A percentile compares a stretch with the other conserved stretches of the same genome.
phyloP scores from a whole-genome alignment of 2,888 invertebrate genomes.

The Tupiocoris notatus region DNA sequence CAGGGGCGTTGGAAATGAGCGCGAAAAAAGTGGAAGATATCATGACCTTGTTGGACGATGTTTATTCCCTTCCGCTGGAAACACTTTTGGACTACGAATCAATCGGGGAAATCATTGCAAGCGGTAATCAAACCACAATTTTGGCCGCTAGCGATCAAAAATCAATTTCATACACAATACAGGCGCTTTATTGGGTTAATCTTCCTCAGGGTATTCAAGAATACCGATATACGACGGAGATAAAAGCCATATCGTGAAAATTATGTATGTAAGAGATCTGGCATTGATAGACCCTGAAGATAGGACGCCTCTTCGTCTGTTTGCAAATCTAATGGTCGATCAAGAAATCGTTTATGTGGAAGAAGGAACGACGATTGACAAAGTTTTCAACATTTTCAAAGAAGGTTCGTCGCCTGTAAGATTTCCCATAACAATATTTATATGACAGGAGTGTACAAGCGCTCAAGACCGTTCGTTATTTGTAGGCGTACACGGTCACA shows the following conservation, averaged over 20 bases:
- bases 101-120: constrained; percentile 46
- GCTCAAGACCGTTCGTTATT: not conserved
- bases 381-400: constrained; percentile 47
- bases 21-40: constrained; percentile 47
- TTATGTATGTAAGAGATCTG: constrained; percentile 47
- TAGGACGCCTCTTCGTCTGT: constrained; percentile 41
- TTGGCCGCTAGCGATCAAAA: too few species aligned
- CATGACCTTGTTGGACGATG: constrained; percentile 47
- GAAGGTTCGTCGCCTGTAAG: constrained; percentile 44
- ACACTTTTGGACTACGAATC: constrained; percentile 46
- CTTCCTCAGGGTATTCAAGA: constrained; percentile 47
- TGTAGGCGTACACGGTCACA: constrained; percentile 43
- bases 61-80: constrained; percentile 46
- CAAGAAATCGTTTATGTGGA: constrained; percentile 41
- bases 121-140: too few species aligned
- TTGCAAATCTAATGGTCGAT: constrained; percentile 37
- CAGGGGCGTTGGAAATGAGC: constrained; percentile 47
- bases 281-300: constrained; percentile 48
- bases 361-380: constrained; percentile 46
- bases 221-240: constrained; percentile 47
- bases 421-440: not conserved
- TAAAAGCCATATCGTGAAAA: constrained; percentile 43
- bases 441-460: constrained; percentile 1
- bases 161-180: too few species aligned
- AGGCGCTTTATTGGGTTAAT: too few species aligned